Conservation (phyloP, 2,888 invertebrate genomes). For the Hyppa rectilinea region DNA sequence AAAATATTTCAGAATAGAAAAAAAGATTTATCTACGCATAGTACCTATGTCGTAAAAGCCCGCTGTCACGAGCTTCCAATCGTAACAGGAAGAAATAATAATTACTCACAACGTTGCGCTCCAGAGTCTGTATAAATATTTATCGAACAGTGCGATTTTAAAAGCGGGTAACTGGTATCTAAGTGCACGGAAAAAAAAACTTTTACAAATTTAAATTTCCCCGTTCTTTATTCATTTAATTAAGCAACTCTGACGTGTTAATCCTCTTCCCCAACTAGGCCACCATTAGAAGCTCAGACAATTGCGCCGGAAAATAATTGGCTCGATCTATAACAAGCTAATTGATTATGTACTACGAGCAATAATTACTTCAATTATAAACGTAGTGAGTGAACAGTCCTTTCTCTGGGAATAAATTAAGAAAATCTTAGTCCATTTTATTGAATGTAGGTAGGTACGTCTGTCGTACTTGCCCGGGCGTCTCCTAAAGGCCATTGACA, state of each 20-base stretch:
- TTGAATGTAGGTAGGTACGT: constrained; percentile 2
- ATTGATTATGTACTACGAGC: constrained; percentile 12
- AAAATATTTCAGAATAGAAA: constrained; percentile 36
- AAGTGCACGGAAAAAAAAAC: constrained; percentile 26
- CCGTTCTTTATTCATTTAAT: constrained; percentile 30
- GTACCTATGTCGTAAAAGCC: constrained; percentile 65
- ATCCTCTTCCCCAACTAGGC: constrained; percentile 6
- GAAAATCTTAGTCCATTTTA: not conserved
- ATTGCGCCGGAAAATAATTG: constrained; percentile 6
- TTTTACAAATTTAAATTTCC: constrained; percentile 13
- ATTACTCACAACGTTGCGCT: constrained; percentile 37
- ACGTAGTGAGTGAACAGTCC: not conserved
- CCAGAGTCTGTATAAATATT: constrained; percentile 51
- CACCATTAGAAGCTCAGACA: constrained; percentile 3
- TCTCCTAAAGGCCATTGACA: constrained; percentile 31
- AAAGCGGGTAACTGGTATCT: constrained; percentile 9
- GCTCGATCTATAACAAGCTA: constrained; percentile 5
- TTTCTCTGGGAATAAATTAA: constrained; percentile 20
- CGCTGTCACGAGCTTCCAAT: constrained; percentile 48
- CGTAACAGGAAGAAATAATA: constrained; percentile 57
- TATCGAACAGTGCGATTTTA: constrained; percentile 34
- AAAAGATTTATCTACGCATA: constrained; percentile 44
- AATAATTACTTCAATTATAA: constrained; percentile 10
- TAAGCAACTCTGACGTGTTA: constrained; percentile 22
- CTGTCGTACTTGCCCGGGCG: constrained; percentile 31